Conservation (phyloP, 2,888 invertebrate species). For the Andrena trimmerana region DNA sequence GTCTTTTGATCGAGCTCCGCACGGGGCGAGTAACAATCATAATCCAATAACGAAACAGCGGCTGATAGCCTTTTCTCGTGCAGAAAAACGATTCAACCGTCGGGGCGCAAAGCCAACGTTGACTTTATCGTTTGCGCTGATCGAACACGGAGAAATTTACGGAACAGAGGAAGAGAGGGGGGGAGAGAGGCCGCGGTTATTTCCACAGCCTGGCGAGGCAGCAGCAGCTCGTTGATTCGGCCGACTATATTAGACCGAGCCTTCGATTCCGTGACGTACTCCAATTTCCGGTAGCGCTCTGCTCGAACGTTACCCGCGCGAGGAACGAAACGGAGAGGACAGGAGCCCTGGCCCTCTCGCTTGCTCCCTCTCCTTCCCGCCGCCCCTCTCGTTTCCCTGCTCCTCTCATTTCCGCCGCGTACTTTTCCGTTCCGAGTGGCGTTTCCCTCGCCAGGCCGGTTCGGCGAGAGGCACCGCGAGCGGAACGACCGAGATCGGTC, state of each 20-base stretch:
- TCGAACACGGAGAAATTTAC: constrained; percentile 49
- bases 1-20: neutral
- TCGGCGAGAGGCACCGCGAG: constrained; percentile 6
- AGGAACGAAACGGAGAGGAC: constrained; percentile 43
- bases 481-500: neutral
- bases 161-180: constrained; percentile 20
- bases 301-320: constrained; percentile 47
- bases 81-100: constrained; percentile 50
- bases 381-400: neutral
- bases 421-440: neutral
- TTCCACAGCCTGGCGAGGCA: constrained; percentile 20
- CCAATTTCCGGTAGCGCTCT: constrained; percentile 69
- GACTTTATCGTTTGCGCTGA: constrained; percentile 57
- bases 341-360: neutral
- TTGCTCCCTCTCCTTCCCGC: neutral
- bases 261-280: constrained; percentile 62
- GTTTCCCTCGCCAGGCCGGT: neutral
- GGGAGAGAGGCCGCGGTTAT: constrained; percentile 20
- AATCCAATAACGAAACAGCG: constrained; percentile 52
- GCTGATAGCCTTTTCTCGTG: constrained; percentile 64
- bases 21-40: constrained; percentile 54
- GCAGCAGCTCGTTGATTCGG: constrained; percentile 38
- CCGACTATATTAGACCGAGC: constrained; percentile 26
- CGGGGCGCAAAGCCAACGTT: constrained; percentile 36
- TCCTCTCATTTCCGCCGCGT: constrained; percentile 11